Conservation (phyloP, 2,797 vertebrate species). For the Myiotriccus ornatus region DNA sequence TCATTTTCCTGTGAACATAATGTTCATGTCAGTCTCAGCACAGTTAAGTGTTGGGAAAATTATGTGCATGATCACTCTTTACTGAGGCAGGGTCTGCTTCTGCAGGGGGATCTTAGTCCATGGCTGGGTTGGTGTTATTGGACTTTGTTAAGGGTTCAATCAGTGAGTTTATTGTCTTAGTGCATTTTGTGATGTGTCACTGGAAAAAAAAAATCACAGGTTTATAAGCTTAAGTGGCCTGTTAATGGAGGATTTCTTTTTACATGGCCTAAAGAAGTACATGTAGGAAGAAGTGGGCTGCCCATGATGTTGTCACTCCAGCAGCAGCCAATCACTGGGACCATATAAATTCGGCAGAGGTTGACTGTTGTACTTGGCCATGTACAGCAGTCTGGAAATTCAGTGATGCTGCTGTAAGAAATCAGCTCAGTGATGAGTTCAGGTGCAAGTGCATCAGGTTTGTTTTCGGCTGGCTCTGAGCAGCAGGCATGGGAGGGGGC, state of each 20-base stretch:
- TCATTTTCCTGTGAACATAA: not conserved
- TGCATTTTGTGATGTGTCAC: not conserved
- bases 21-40: not conserved
- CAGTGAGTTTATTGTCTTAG: not conserved
- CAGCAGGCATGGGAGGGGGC: not conserved
- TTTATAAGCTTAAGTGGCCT: not conserved
- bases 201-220: not conserved
- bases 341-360: not conserved
- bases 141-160: not conserved
- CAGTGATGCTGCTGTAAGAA: not conserved
- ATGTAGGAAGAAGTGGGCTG: rapidly evolving
- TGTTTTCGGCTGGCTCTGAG: not conserved
- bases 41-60: not conserved
- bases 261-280: not conserved
- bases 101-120: not conserved
- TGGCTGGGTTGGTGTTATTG: not conserved
- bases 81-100: not conserved
- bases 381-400: not conserved
- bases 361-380: not conserved
- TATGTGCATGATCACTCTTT: not conserved
- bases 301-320: not conserved
- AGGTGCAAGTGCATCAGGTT: rapidly evolving
- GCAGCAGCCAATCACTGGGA: not conserved
- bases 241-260: not conserved
- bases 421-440: not conserved